Conservation (phyloP, 2,888 invertebrate species). For the Hirtodrosophila duncani region DNA sequence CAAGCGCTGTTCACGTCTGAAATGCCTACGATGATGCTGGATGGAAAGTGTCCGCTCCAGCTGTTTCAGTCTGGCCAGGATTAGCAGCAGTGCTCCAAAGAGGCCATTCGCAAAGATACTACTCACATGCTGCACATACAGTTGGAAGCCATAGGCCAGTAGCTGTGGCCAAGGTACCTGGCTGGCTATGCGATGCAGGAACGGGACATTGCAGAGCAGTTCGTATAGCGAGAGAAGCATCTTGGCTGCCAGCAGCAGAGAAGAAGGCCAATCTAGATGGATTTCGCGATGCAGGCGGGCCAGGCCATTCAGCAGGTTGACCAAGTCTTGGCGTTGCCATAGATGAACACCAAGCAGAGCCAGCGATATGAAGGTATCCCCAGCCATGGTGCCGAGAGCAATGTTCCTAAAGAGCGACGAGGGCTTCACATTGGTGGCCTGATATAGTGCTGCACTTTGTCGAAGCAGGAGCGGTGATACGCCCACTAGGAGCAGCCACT, state of each 20-base stretch:
- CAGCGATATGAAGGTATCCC: slow-evolving; percentile 52
- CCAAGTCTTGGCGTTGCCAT: slow-evolving; percentile 38
- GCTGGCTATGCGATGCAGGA: slow-evolving; percentile 42
- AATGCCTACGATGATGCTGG: slow-evolving; percentile 15
- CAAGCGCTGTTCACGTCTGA: slow-evolving; percentile 42
- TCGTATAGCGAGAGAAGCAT: slow-evolving; percentile 58
- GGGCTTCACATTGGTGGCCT: slow-evolving; percentile 53
- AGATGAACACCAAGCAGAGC: slow-evolving; percentile 38
- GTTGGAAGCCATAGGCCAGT: slow-evolving; percentile 54
- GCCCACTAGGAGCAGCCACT: slow-evolving; percentile 31
- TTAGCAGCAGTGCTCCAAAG: slow-evolving; percentile 54
- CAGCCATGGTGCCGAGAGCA: slow-evolving; percentile 46
- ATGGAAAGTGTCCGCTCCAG: slow-evolving; percentile 32
- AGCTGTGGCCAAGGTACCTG: slow-evolving; percentile 48
- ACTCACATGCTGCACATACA: slow-evolving; percentile 64
- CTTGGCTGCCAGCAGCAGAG: slow-evolving; percentile 58
- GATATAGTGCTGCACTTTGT: slow-evolving; percentile 47
- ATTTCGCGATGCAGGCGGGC: slow-evolving; percentile 13
- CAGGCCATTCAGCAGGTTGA: slow-evolving; percentile 31
- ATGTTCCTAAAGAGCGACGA: slow-evolving; percentile 48
- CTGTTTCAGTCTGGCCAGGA: slow-evolving; percentile 51
- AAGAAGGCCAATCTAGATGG: slow-evolving; percentile 29
- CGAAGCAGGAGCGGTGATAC: slow-evolving; percentile 47
- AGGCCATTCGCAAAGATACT: slow-evolving; percentile 62
- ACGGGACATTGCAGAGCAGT: slow-evolving; percentile 66